Evolutionary conservation across 1,140 invertebrate species (phyloP).

Genomic region (Aphelenchoides fujianensis): DNA sequence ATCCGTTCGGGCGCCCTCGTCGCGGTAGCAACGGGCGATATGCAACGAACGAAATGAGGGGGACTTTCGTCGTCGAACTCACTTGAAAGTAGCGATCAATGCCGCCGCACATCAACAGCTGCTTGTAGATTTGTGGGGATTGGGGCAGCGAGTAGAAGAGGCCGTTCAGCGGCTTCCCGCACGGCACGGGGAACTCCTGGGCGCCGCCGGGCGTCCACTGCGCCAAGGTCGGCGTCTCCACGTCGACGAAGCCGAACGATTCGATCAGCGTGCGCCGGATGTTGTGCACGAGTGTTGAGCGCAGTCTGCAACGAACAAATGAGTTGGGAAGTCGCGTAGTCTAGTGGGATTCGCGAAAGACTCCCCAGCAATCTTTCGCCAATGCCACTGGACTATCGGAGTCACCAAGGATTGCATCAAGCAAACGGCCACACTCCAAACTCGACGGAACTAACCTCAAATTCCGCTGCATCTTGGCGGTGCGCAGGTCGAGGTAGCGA

Average conservation of each 20-base stretch:
- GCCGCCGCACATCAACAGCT: slow-evolving; percentile 91
- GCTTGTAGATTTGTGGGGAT: slow-evolving; percentile 74
- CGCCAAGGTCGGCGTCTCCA: slow-evolving; percentile 45
- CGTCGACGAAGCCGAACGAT: slow-evolving; percentile 35
- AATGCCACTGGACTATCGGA: too few species aligned
- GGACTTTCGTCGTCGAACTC: not conserved
- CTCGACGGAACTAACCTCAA: too few species aligned
- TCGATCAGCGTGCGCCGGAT: slow-evolving; percentile 39
- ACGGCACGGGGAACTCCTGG: slow-evolving; percentile 42
- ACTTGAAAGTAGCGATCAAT: slow-evolving; percentile 76
- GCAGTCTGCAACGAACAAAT: slow-evolving; percentile 38
- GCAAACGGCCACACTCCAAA: too few species aligned
- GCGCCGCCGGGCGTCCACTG: slow-evolving; percentile 46
- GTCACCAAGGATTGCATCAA: too few species aligned
- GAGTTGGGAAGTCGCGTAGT: too few species aligned
- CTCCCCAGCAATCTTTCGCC: too few species aligned
- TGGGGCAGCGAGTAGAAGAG: slow-evolving; percentile 57
- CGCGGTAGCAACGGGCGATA: slow-evolving; percentile 92
- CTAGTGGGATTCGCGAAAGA: too few species aligned
- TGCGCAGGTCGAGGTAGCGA: slow-evolving; percentile 47
- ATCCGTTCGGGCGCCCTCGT: slow-evolving; percentile 82
- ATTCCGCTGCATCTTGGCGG: slow-evolving; percentile 39
- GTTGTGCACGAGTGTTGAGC: slow-evolving; percentile 28
- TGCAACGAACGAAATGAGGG: slow-evolving; percentile 71
- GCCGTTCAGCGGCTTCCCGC: slow-evolving; percentile 31